A percentile compares a stretch with the other conserved stretches of the same genome.
Conservation (phyloP, 2,888 invertebrate genomes). For the Ctenicera cuprea region DNA sequence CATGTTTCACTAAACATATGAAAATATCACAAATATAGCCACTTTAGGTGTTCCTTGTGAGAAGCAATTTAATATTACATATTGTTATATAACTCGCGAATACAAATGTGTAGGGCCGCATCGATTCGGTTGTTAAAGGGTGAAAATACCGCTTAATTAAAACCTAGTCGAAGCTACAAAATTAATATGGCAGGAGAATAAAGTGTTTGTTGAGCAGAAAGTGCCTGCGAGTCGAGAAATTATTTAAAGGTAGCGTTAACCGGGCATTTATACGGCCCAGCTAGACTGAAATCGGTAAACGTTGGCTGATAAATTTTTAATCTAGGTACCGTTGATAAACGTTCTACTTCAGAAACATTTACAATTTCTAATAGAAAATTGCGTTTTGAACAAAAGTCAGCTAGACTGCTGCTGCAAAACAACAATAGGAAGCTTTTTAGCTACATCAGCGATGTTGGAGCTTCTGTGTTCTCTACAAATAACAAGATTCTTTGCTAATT, state of each 20-base stretch:
- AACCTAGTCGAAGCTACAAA: slow-evolving; percentile 23
- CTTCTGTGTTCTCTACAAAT: background rate
- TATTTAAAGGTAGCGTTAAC: slow-evolving; percentile 29
- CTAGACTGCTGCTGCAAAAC: background rate
- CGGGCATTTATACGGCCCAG: slow-evolving; percentile 18
- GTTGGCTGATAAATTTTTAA: slow-evolving; percentile 9
- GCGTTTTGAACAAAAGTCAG: background rate
- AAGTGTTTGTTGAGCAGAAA: slow-evolving; percentile 12
- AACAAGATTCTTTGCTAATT: slow-evolving; percentile 8
- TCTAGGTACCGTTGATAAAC: slow-evolving; percentile 11
- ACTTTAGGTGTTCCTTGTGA: background rate
- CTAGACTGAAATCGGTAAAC: slow-evolving; percentile 17
- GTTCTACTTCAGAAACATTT: slow-evolving; percentile 2
- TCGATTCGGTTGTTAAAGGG: slow-evolving; percentile 1
- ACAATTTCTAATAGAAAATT: too few relatives aligned
- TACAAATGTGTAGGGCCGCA: background rate
- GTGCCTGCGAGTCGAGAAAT: slow-evolving; percentile 18
- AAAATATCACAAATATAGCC: background rate
- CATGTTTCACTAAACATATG: too few relatives aligned
- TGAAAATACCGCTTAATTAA: slow-evolving; percentile 12
- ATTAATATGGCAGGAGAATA: slow-evolving; percentile 21
- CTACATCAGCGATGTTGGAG: background rate
- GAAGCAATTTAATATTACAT: background rate
- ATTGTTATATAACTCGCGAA: background rate
- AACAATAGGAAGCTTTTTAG: background rate